These are phyloP conservation scores for Paralvinella palmiformis DNA, from an alignment of 1,140 invertebrate species.

Conservation along the genomic window DNA sequence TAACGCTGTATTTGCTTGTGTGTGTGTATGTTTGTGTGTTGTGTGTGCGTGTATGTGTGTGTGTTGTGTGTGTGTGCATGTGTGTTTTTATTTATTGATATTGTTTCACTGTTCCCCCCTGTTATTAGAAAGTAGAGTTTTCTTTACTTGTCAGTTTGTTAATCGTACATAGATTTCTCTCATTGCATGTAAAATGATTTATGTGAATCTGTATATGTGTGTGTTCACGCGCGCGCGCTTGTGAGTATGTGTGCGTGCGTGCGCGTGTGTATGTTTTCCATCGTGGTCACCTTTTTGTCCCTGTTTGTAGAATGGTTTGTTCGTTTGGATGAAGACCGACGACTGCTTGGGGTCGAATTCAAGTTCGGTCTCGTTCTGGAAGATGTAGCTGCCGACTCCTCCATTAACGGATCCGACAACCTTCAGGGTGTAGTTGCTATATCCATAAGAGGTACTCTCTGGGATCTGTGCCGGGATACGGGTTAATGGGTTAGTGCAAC, in stretches of 20 bases:
- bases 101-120: too few relatives aligned
- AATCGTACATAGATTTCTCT: slow-evolving; percentile 1
- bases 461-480: neutral
- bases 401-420: slow-evolving; percentile 66
- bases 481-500: neutral
- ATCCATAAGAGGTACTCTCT: slow-evolving; percentile 22
- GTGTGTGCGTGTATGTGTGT: too few relatives aligned
- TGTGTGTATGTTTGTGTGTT: too few relatives aligned
- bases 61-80: too few relatives aligned
- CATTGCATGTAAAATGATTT: neutral
- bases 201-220: neutral
- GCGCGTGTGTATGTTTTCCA: neutral
- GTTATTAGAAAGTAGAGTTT: too few relatives aligned
- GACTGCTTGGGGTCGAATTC: slow-evolving; percentile 43
- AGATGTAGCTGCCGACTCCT: slow-evolving; percentile 30
- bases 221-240: neutral
- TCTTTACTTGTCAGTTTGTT: too few relatives aligned
- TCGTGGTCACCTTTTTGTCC: slow-evolving; percentile 65
- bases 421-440: slow-evolving; percentile 75
- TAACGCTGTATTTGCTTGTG: too few relatives aligned
- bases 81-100: too few relatives aligned
- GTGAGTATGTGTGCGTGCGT: neutral
- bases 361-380: slow-evolving; percentile 44
- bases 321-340: slow-evolving; percentile 87
- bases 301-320: slow-evolving; percentile 92